phyloP scores from a whole-genome alignment of 1,140 invertebrate species.

The Phthorimaea operculella region DNA sequence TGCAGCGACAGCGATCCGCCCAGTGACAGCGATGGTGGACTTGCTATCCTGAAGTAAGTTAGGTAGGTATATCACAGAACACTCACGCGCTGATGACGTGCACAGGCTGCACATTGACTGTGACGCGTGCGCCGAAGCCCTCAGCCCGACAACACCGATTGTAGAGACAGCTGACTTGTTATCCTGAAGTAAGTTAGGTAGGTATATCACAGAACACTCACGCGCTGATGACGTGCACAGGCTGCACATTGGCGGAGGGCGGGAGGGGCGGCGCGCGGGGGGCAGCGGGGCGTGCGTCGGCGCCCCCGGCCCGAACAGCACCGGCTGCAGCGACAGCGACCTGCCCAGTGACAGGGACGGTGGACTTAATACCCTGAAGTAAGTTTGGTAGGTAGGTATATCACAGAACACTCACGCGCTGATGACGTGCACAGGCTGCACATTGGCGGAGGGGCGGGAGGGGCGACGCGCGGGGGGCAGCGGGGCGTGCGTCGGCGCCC shows the following conservation, averaged over 20 bases:
- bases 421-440: conserved; percentile 58
- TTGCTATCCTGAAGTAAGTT: conserved; percentile 54
- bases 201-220: conserved; percentile 41
- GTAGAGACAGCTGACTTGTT: too few relatives aligned
- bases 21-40: conserved; percentile 54
- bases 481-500: conserved; percentile 32
- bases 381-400: too few relatives aligned
- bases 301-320: conserved; percentile 42
- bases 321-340: conserved; percentile 59
- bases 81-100: too few relatives aligned
- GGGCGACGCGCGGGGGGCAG: conserved; percentile 45
- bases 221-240: conserved; percentile 62
- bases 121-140: conserved; percentile 32
- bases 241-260: conserved; percentile 52
- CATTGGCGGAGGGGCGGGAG: conserved; percentile 43
- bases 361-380: too few relatives aligned
- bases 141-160: too few relatives aligned
- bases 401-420: conserved; percentile 63
- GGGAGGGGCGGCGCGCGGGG: conserved; percentile 39
- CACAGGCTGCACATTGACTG: conserved; percentile 51
- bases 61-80: too few relatives aligned
- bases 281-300: conserved; percentile 41
- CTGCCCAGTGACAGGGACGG: too few relatives aligned
- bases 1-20: conserved; percentile 58
- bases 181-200: too few relatives aligned